Evolutionary conservation across 2,113 vertebrate genomes (phyloP).

Genomic region (Calyptomena viridis): DNA sequence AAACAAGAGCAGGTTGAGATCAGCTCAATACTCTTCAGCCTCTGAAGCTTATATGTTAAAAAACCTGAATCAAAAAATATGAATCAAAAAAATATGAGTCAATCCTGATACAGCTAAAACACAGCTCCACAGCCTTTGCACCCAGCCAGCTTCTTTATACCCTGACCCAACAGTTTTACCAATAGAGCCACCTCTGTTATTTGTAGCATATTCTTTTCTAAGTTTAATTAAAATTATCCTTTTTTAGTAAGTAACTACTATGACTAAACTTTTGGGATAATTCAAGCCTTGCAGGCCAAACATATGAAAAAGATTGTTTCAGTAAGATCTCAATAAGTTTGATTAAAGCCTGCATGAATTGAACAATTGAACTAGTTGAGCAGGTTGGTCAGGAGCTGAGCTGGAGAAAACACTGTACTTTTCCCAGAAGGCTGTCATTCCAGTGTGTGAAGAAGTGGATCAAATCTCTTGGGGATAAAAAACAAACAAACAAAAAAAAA

Average conservation of each 20-base stretch:
- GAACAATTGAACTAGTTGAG: not conserved
- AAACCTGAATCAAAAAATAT: not conserved
- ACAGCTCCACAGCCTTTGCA: not conserved
- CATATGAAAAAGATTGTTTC: not conserved
- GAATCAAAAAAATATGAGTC: not conserved
- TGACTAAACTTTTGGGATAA: not conserved
- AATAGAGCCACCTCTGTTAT: not conserved
- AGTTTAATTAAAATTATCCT: not conserved
- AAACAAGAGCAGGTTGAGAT: not conserved
- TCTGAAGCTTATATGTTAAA: not conserved
- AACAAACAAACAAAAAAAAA: not conserved
- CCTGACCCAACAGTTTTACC: not conserved
- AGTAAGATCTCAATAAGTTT: not conserved
- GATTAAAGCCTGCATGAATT: not conserved
- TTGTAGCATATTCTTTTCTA: not conserved
- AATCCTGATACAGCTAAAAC: not conserved
- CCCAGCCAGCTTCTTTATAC: not conserved
- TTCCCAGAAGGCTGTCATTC: not conserved
- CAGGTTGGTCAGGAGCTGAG: not conserved
- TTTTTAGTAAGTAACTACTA: not conserved
- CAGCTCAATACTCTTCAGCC: not conserved
- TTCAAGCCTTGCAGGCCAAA: not conserved
- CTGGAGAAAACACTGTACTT: not conserved
- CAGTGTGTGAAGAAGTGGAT: not conserved
- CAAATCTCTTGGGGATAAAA: not conserved